These are phyloP conservation scores for Tragulus kanchil DNA, from an alignment of 2,113 vertebrate species.

Conservation along the genomic window DNA sequence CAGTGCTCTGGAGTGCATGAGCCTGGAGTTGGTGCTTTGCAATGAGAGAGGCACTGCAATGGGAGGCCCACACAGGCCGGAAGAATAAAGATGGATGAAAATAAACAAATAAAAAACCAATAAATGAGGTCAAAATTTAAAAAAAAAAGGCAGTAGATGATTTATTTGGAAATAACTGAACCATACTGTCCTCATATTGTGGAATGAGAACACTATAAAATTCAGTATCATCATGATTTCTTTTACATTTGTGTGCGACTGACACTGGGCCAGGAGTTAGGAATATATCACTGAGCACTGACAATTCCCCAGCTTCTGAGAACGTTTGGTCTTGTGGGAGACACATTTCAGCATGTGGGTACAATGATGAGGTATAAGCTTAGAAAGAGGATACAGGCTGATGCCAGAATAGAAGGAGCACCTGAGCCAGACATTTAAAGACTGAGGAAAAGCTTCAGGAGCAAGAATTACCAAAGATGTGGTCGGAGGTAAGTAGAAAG, in stretches of 20 bases:
- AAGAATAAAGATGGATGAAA: too few relatives aligned
- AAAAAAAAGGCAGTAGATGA: too few relatives aligned
- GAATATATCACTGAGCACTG: not conserved
- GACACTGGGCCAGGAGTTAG: not conserved
- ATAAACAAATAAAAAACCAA: too few relatives aligned
- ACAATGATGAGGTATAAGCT: not conserved
- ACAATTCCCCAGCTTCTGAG: not conserved
- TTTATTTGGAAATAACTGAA: not conserved
- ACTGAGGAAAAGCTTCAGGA: not conserved
- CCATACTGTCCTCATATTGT: not conserved
- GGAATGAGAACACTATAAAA: not conserved
- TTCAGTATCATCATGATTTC: not conserved
- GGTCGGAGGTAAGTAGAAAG: not conserved
- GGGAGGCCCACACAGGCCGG: too few relatives aligned
- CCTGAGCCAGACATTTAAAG: not conserved
- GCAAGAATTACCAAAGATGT: not conserved
- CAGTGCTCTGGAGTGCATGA: too few relatives aligned
- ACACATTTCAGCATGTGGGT: not conserved
- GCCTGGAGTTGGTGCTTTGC: too few relatives aligned
- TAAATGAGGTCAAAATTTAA: too few relatives aligned
- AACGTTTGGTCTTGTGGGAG: not conserved
- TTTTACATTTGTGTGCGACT: not conserved
- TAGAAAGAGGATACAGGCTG: not conserved
- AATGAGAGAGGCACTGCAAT: too few relatives aligned
- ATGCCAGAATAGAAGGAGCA: not conserved